These are phyloP conservation scores for Neotoma lepida DNA, from an alignment of 2,113 vertebrate species.

Conservation along the genomic window DNA sequence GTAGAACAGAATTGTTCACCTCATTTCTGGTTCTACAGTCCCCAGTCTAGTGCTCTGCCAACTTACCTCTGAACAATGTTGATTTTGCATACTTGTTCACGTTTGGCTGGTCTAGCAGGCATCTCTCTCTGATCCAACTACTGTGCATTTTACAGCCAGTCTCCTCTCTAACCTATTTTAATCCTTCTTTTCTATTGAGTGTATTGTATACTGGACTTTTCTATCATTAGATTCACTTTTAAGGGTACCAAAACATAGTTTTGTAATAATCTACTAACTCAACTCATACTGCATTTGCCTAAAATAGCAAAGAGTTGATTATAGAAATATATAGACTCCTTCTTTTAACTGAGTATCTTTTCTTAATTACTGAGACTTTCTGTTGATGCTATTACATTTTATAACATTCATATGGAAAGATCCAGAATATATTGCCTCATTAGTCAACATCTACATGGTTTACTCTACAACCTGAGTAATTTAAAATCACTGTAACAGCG, in stretches of 20 bases:
- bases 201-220: background rate
- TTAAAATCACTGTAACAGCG: constrained; percentile 73
- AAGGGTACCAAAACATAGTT: background rate
- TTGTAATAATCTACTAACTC: background rate
- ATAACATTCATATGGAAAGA: constrained; percentile 57
- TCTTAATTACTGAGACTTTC: constrained; percentile 49
- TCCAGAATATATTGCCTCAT: constrained; percentile 51
- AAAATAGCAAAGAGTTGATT: background rate
- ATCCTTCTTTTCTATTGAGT: background rate
- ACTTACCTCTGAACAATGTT: background rate
- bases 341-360: constrained; percentile 30
- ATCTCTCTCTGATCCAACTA: background rate
- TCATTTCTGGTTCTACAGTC: background rate
- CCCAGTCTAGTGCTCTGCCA: background rate
- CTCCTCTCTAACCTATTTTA: background rate
- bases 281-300: background rate
- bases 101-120: background rate
- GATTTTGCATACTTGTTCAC: background rate
- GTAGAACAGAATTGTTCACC: background rate
- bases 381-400: constrained; percentile 40
- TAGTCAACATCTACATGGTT: constrained; percentile 62
- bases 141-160: background rate
- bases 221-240: background rate
- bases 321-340: background rate
- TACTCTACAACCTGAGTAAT: constrained; percentile 67